Base-by-base conservation (phyloP, 1,140 invertebrate genomes). In the Rhagoletis pomonella region DNA sequence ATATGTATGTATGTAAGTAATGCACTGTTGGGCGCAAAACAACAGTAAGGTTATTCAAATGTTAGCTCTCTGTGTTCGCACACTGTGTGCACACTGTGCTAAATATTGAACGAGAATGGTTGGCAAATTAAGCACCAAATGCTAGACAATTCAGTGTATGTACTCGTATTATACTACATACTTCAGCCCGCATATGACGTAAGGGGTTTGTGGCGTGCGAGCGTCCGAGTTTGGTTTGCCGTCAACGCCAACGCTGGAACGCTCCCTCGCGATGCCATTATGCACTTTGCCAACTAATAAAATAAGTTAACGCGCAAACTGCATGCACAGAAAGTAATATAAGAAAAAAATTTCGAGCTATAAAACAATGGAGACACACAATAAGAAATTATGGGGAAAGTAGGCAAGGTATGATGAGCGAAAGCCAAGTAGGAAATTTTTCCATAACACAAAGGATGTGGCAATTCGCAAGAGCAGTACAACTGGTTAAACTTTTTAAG, bases 211-310 rank as follows among this genome's bases (percentile, higher is more conserved):
- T 10, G 73, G 5, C 47, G 47, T 81, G 47, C 73, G 73, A 81
- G 73, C 19, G 4, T 3, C 55, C 3, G 4, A 55, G 73, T 81
- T 55, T 55, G n/a, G 42, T 7, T 55, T 14, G 73, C 47, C 73
- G 59, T 58, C 84, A 85, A 85, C 59, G 59, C 55, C 44, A 29
- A 29, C 29, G 29, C 10, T 85, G 59, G 59, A 85, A 44, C n/a
- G 55, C 55, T 62, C 59, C 84, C 55, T 60, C 42, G 84, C 59
- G 84, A 55, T 14, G 84, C 29, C 84, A 62, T 85, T 85, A 85
- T 85, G 84, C 84, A 85, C 84, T 85, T 62, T 85, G 59, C 84
- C 84, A 85, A 85, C 84, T 85, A 85, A 85, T 85, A 85, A 85
- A 85, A 60, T 85, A 85, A 85, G 84, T 85, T 85, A 39, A 42